These are phyloP conservation scores for Astreopora myriophthalma DNA, from an alignment of 64 coral and sea anemone species.

Conservation along the genomic window DNA sequence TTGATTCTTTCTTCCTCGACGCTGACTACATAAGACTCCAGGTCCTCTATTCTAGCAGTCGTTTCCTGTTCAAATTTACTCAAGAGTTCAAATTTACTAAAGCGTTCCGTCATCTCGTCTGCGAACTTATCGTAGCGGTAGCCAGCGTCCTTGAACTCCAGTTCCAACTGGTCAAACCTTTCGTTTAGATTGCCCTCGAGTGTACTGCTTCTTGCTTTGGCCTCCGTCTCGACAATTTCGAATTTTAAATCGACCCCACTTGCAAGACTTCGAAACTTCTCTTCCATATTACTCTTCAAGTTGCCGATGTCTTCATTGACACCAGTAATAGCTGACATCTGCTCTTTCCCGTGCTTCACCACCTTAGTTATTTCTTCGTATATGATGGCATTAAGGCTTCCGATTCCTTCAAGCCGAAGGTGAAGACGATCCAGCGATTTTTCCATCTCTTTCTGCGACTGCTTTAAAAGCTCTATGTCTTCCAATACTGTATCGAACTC, in stretches of 20 bases:
- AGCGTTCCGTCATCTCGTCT: background rate
- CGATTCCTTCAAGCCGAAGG: constrained; percentile 26
- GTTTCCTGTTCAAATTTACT: background rate
- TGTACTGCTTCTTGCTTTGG: background rate
- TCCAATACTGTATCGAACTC: constrained; percentile 51
- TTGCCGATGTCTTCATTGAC: background rate
- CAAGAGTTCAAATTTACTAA: background rate
- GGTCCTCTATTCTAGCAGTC: background rate
- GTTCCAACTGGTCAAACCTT: constrained; percentile 11
- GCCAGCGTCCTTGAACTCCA: background rate
- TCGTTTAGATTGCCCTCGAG: background rate
- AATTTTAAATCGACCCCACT: background rate
- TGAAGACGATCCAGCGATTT: constrained; percentile 24
- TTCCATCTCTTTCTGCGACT: constrained; percentile 12
- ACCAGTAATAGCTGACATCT: background rate
- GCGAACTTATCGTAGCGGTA: background rate
- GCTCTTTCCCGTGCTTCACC: background rate
- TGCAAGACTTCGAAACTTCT: constrained; percentile 21
- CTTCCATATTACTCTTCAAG: background rate
- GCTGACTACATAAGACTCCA: constrained; percentile 4
- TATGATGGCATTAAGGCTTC: constrained; percentile 4
- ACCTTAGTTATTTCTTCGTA: constrained; percentile 38
- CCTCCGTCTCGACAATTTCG: constrained; percentile 14
- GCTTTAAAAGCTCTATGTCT: constrained; percentile 7
- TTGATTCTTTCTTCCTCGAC: constrained; percentile 8